Evolutionary conservation across 2,797 vertebrate genomes (phyloP).

Genomic region (Periparus ater): DNA sequence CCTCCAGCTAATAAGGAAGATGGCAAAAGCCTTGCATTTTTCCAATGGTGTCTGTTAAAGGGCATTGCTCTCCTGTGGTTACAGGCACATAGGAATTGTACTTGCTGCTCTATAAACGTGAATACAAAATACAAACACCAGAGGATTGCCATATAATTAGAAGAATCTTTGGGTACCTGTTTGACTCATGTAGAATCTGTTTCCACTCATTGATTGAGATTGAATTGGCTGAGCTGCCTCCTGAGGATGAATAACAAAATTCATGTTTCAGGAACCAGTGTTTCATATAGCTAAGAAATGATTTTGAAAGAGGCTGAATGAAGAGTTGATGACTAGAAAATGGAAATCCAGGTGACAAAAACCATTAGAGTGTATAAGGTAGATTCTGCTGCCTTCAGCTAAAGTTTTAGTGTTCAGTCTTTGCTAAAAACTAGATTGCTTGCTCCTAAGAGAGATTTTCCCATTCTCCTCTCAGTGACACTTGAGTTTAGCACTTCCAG

Average conservation of each 20-base stretch:
- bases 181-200: neutral
- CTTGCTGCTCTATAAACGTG: neutral
- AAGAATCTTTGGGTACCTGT: neutral
- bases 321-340: neutral
- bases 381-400: neutral
- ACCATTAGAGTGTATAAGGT: neutral
- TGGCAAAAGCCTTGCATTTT: neutral
- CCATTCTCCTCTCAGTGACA: neutral
- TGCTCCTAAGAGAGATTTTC: slow-evolving; percentile 37
- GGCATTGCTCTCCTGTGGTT: neutral
- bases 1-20: neutral
- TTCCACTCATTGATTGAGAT: neutral
- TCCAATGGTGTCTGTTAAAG: neutral
- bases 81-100: neutral
- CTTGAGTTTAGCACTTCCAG: slow-evolving; percentile 60
- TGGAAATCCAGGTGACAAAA: neutral
- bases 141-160: neutral
- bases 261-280: neutral
- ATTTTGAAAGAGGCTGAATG: neutral
- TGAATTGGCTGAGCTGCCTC: neutral
- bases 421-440: neutral
- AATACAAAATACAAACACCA: neutral
- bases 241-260: neutral
- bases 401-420: neutral
- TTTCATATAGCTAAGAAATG: neutral